Percentiles rank a stretch among this genome's conserved stretches.
Evolutionary conservation across 2,888 invertebrate genomes (phyloP).

Genomic region (Acleris sparsana): DNA sequence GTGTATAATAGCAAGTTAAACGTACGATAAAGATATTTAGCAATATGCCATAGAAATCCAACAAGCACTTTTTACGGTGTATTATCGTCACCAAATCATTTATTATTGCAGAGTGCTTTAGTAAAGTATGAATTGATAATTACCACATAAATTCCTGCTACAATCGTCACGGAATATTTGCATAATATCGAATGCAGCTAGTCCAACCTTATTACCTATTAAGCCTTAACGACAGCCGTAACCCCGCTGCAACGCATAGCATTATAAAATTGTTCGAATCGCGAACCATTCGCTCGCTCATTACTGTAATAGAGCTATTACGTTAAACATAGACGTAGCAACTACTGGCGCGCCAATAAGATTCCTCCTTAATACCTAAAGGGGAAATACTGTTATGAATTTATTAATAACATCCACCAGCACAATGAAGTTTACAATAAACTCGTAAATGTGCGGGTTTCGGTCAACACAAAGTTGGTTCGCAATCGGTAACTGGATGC

Average conservation of each 20-base stretch:
- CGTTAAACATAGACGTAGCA: constrained; percentile 55
- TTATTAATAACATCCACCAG: constrained; percentile 47
- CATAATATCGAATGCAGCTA: constrained; percentile 1
- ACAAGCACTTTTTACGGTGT: no score
- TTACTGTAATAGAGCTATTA: constrained; percentile 72
- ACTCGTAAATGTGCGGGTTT: constrained; percentile 31
- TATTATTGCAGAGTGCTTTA: no score
- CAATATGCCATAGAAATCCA: no score
- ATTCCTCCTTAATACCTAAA: constrained; percentile 54
- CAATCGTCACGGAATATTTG: background rate
- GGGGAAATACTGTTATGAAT: constrained; percentile 56
- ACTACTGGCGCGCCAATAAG: constrained; percentile 55
- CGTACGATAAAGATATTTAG: no score
- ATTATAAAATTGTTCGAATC: constrained; percentile 54
- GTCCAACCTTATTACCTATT: background rate
- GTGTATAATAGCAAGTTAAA: no score
- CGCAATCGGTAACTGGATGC: constrained; percentile 9
- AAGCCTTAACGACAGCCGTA: constrained; percentile 3
- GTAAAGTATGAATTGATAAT: no score
- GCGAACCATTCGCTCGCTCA: constrained; percentile 52
- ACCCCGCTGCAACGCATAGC: constrained; percentile 23
- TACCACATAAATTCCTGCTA: background rate
- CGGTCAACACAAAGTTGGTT: constrained; percentile 24
- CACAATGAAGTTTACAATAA: constrained; percentile 34
- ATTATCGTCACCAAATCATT: no score